A percentile compares a stretch with the other conserved stretches of the same genome.
Conservation (phyloP, 1,140 invertebrate species). For the Drosophila saltans region DNA sequence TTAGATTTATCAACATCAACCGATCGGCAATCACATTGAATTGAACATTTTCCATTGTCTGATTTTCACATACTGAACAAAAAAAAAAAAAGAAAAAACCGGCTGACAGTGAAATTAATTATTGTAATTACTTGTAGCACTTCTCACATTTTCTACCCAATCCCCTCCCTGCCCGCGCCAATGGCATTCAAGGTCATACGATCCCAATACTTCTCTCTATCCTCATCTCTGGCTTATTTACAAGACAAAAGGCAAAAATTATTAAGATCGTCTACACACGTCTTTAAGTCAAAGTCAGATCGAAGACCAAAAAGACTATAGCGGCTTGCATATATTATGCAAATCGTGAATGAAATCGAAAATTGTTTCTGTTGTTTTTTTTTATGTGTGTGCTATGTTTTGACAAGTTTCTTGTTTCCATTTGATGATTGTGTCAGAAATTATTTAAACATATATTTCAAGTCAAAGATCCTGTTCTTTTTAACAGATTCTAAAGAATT, state of each 20-base stretch:
- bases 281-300: neutral
- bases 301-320: slow-evolving; percentile 24
- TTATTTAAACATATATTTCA: slow-evolving; percentile 49
- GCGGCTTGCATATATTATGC: slow-evolving; percentile 54
- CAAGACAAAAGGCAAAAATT: slow-evolving; percentile 10
- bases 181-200: neutral
- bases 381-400: slow-evolving; percentile 58
- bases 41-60: slow-evolving; percentile 8
- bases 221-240: neutral
- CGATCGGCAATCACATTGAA: slow-evolving; percentile 4
- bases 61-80: slow-evolving; percentile 1
- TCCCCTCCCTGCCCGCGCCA: neutral
- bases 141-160: neutral
- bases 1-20: neutral
- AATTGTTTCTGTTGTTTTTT: slow-evolving; percentile 45
- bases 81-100: neutral
- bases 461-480: slow-evolving; percentile 61
- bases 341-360: slow-evolving; percentile 70
- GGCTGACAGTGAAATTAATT: slow-evolving; percentile 12
- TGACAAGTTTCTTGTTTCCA: slow-evolving; percentile 55
- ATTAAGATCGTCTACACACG: slow-evolving; percentile 1
- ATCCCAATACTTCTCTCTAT: neutral
- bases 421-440: slow-evolving; percentile 56
- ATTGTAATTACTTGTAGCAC: slow-evolving; percentile 7
- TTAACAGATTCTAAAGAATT: neutral